Conservation (phyloP, 1,140 invertebrate genomes). For the Leptopilina clavipes region DNA sequence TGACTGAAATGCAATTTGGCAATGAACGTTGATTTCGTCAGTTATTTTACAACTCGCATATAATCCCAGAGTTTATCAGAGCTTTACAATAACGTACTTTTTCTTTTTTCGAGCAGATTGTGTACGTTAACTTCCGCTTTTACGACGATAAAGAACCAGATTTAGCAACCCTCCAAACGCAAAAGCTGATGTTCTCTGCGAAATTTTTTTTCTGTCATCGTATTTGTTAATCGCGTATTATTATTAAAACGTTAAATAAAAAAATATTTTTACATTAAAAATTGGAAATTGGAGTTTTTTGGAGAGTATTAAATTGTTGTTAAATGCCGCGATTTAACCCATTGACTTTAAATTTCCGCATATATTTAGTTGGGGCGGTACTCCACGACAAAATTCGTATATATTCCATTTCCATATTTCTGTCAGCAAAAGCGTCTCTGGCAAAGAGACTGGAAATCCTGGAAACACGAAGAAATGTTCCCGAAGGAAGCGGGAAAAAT, state of each 20-base stretch:
- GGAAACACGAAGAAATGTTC: conserved; percentile 47
- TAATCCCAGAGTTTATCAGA: conserved; percentile 28
- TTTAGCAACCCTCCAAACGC: conserved; percentile 1
- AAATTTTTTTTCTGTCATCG: neutral
- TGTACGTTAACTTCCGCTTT: conserved; percentile 28
- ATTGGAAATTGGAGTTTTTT: too few species aligned
- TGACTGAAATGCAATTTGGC: neutral
- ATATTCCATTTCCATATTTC: conserved; percentile 33
- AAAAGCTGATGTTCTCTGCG: neutral
- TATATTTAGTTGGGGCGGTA: neutral
- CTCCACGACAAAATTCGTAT: neutral
- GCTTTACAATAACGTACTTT: conserved; percentile 28
- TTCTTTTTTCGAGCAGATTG: conserved; percentile 20
- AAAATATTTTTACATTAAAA: too few species aligned
- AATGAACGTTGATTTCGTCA: conserved; percentile 18
- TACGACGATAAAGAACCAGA: conserved; percentile 14
- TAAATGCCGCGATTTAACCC: too few species aligned
- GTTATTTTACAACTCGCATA: conserved; percentile 19
- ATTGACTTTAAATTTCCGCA: neutral
- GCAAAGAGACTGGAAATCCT: conserved; percentile 30
- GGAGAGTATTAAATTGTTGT: too few species aligned
- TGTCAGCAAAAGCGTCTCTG: conserved; percentile 27
- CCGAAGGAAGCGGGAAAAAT: conserved; percentile 53
- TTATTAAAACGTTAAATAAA: too few species aligned
- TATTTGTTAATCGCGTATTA: neutral